These are phyloP conservation scores for Phycodurus eques DNA, from an alignment of 2,113 vertebrate genomes.

Conservation along the genomic window DNA sequence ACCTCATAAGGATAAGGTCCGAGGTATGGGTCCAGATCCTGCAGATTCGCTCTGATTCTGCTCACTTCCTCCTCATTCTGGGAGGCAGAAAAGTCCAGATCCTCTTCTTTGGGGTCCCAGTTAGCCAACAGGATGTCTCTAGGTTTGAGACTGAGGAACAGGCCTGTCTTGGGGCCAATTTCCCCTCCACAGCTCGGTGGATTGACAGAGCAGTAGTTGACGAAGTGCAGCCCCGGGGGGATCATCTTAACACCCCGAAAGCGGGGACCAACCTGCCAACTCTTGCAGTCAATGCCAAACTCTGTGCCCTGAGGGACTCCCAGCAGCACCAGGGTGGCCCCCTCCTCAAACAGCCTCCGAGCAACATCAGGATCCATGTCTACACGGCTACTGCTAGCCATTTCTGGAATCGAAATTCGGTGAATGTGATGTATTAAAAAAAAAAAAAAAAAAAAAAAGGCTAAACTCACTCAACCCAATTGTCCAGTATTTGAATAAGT, in stretches of 20 bases:
- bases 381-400: constrained; percentile 51
- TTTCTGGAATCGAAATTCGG: constrained; percentile 10
- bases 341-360: constrained; percentile 85
- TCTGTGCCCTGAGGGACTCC: constrained; percentile 87
- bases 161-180: constrained; percentile 82
- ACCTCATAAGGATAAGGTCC: constrained; percentile 89
- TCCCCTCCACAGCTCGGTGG: constrained; percentile 65
- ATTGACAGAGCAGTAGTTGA: constrained; percentile 83
- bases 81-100: constrained; percentile 75
- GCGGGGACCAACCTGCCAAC: constrained; percentile 87
- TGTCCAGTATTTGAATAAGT: background rate
- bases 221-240: constrained; percentile 90
- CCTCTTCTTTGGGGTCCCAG: constrained; percentile 81
- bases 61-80: constrained; percentile 74
- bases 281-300: constrained; percentile 90
- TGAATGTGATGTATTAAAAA: background rate
- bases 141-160: constrained; percentile 82
- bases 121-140: constrained; percentile 78
- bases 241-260: constrained; percentile 96
- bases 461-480: background rate
- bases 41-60: constrained; percentile 75
- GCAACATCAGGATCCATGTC: constrained; percentile 85
- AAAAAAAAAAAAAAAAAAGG: background rate
- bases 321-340: constrained; percentile 84
- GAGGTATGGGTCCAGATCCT: constrained; percentile 82